Evolutionary conservation across 2,888 invertebrate genomes (phyloP), one percentile per base, ranked within the genome.

Genomic region (Cheilosia scutellata): DNA sequence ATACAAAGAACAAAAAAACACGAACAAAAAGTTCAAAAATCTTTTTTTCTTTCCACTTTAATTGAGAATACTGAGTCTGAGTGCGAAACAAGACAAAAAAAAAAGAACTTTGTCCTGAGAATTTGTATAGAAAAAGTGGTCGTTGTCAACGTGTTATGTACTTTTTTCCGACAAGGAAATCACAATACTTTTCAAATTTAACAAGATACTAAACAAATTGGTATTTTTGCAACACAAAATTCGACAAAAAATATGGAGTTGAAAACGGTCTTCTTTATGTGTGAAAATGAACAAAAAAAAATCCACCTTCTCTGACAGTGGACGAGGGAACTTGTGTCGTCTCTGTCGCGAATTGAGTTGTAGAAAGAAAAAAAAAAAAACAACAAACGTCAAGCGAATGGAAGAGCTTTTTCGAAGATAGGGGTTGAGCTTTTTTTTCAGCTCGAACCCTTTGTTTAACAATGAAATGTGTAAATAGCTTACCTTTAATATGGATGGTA

Each of bases 221-320:
- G 40, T 65, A 80, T 75, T 70, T 75, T 75, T 63, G 75, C 60
- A 75, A 80, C 83, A 80, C 75, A 75, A 84, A 80, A 80, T 60
- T 40, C 60, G 29, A 84, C 74, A 68, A 79, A 71, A 72, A 33
- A 57, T 47, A 60, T 60, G 44, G 79, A 79, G 75, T 65, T 84
- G 58, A 60, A 76, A 75, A 80, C 75, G 66, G 66, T 74, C 79
- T 70, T 60, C 74, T 70, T 63, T 76, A 47, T 53, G 40, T 71
- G 70, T 65, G 65, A 80, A 76, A 80, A 75, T 65, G 71, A 76
- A 55, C 47, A 70, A 84, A 84, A 83, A 78, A 71, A 74, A 78
- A 37, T 63, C 74, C 62, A 79, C 49, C 68, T 65, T 29, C 16
- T 27, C 66, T 70, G 74, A 75, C 65, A 76, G 76, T 25, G 25